Conservation (phyloP, 2,797 vertebrate genomes). For the Urosaurus nigricauda region DNA sequence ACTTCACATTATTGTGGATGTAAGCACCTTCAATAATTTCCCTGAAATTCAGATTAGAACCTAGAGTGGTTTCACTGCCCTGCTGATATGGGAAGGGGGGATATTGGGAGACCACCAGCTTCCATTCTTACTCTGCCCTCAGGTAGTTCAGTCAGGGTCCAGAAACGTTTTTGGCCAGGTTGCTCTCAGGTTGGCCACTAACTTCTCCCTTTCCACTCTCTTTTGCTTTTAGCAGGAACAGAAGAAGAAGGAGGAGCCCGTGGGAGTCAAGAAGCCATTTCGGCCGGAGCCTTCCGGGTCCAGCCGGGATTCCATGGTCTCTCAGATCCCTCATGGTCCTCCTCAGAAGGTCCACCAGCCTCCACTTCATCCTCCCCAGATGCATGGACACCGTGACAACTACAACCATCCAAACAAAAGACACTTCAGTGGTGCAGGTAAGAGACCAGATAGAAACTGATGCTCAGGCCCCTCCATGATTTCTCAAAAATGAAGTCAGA, state of each 20-base stretch:
- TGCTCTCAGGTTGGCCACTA: not conserved
- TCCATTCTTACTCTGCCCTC: too few species aligned
- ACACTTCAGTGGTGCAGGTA: constrained; percentile 89
- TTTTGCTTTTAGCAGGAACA: constrained; percentile 86
- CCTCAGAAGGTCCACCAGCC: constrained; percentile 84
- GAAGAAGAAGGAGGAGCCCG: constrained; percentile 91
- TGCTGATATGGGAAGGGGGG: too few species aligned
- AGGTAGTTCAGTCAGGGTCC: not conserved
- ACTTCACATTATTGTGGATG: too few species aligned
- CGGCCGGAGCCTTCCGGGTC: constrained; percentile 91
- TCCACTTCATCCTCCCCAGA: constrained; percentile 80
- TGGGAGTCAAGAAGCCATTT: constrained; percentile 86
- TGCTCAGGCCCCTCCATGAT: too few species aligned
- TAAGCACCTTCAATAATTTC: too few species aligned
- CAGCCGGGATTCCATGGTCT: constrained; percentile 88
- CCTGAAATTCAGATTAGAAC: too few species aligned
- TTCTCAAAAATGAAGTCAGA: too few species aligned
- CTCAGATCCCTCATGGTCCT: constrained; percentile 82
- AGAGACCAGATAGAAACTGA: constrained; percentile 13
- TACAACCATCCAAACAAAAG: constrained; percentile 89
- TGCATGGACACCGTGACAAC: constrained; percentile 90
- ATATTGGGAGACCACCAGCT: too few species aligned
- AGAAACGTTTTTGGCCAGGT: not conserved
- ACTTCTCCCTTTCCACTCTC: not conserved
- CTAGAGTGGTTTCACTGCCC: too few species aligned